Percentiles rank a stretch among this genome's conserved stretches.
These are phyloP conservation scores for Cordilura impudica DNA, from an alignment of 2,888 invertebrate species.

Conservation along the genomic window DNA sequence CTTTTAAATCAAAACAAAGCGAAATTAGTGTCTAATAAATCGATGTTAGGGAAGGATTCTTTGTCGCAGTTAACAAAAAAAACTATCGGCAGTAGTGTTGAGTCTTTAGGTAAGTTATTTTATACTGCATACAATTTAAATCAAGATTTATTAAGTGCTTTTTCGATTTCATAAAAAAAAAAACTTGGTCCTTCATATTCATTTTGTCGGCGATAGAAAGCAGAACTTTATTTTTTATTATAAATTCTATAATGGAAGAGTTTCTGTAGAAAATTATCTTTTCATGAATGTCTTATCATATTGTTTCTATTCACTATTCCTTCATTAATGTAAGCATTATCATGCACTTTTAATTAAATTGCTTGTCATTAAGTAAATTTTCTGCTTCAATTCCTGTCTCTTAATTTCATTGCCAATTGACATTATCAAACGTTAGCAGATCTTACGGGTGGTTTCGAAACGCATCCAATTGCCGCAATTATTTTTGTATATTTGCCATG, in stretches of 20 bases:
- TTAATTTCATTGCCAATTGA: neutral
- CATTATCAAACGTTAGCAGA: neutral
- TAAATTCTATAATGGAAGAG: neutral
- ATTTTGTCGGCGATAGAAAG: too few relatives aligned
- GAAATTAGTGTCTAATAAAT: conserved; percentile 60
- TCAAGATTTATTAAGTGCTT: conserved; percentile 26
- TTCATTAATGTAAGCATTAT: conserved; percentile 6
- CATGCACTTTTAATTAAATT: conserved; percentile 37
- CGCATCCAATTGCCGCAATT: conserved; percentile 25
- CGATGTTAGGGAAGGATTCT: conserved; percentile 60
- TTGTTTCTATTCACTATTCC: neutral
- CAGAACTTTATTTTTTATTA: neutral
- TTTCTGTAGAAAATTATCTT: conserved; percentile 4
- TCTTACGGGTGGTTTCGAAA: conserved; percentile 15
- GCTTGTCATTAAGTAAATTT: conserved; percentile 18
- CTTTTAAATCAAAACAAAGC: conserved; percentile 54
- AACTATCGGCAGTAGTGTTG: conserved; percentile 75
- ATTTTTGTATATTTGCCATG: conserved; percentile 13
- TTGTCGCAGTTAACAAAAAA: conserved; percentile 63
- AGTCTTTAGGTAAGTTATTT: conserved; percentile 75
- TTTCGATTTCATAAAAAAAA: conserved; percentile 25
- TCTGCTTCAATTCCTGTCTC: conserved; percentile 32
- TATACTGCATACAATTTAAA: neutral
- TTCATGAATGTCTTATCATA: neutral
- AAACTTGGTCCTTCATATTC: neutral